Evolutionary conservation across 1,140 invertebrate genomes (phyloP), one percentile per base, ranked within the genome.

Genomic region (Pararge aegeria): DNA sequence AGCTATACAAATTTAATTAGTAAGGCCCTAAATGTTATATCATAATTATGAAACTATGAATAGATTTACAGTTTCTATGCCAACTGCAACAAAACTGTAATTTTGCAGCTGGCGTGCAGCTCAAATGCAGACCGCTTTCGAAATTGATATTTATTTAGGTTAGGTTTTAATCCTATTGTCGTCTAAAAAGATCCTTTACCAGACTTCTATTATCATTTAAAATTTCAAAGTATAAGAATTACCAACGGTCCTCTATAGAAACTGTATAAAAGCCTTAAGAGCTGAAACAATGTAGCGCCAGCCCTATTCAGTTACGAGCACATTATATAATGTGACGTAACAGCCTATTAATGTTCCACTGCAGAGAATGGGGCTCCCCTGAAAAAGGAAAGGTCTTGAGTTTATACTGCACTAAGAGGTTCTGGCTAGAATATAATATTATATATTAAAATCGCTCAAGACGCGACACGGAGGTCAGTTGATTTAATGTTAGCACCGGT

Each of bases 271-370:
- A 27, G 21, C 21, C 24, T 27, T 49, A 48, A 48, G 46, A 49
- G 20, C 46, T 49, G 20, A 49, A 49, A 49, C 46, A 49, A 49
- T 49, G 20, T 16, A 49, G 46, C 4, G 42, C n/a, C 46, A 49
- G 5, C 46, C 46, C 46, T 49, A 49, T 48, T 48, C 44, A 48
- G 19, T 48, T 10, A 42, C 40, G 24, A 24, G 24, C 9, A 10
- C 34, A 48, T 49, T 49, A 49, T 27, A 29, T 49, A 27, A 49
- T 49, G 46, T 49, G 46, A 49, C 46, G 46, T 49, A 49, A 49
- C 46, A 27, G 46, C 24, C 46, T 29, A 49, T 49, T 49, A 49
- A 49, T 29, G 20, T 27, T 15, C 46, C 46, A 13, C 46, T 49
- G 21, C 46, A 29, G 46, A 49, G 46, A 49, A 49, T 49, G 21